Base-by-base conservation (phyloP, 2,113 vertebrate species). In the Callionymus lyra region DNA sequence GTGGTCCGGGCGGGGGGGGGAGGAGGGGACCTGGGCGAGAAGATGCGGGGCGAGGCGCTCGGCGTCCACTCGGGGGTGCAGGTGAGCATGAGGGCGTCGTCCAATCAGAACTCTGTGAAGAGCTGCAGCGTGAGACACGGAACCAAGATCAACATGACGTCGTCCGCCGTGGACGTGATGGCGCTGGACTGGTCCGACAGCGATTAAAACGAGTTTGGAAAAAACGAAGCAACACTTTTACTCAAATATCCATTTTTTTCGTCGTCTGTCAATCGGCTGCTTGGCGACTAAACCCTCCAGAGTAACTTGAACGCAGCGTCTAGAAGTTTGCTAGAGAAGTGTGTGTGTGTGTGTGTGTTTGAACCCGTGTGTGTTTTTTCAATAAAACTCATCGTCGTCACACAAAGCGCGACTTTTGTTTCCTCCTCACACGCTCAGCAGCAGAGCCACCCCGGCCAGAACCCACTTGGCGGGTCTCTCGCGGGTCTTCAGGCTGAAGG, bases 31-130 rank as follows among this genome's bases (percentile, higher is more conserved):
- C 16, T 73, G 38, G 68, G 73, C 47, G 72, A 80, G 41, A 79
- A 82, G 59, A 63, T 78, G 3, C 64, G 75, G 40, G 68, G 78
- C 0, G 76, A 79, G 19, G 47, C 79, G 70, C 87, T 89, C 62
- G 85, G 90, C 68, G 81, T 89, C 79, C 88, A 87, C 71, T 92
- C 93, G 58, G 93, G 94, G 71, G 89, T 98, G 84, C 90, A 97
- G 86, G 89, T 98, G 84, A 97, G 93, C 88, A 91, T 98, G 92
- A 87, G 91, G 77, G 77, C 94, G 3, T 78, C 76, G 1, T 81
- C 78, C 80, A 96, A 95, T 86, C 90, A 94, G 88, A 97, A 97
- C 89, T 94, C 93, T 82, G 89, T 90, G 79, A 93, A 92, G 87
- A 93, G 90, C 84, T 92, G 90, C 75, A 92, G 90, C 61, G 84